These are phyloP conservation scores for Manis javanica DNA, from an alignment of 2,797 vertebrate species.

Conservation along the genomic window DNA sequence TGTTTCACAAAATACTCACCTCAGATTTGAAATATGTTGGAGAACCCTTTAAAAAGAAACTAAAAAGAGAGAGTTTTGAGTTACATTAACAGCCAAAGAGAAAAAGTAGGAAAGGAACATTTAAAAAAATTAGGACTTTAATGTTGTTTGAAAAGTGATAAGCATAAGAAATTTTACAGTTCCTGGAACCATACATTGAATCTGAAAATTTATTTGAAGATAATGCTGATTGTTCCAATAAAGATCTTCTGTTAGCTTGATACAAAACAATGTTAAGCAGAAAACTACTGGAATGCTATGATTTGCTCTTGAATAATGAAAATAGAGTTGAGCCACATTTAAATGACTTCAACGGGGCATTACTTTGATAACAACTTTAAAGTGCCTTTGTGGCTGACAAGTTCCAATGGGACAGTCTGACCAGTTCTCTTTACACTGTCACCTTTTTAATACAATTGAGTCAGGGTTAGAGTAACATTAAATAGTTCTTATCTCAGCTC, in stretches of 20 bases:
- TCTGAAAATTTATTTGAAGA: slow-evolving; percentile 48
- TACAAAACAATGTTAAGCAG: slow-evolving; percentile 74
- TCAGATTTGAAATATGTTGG: background rate
- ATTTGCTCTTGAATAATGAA: slow-evolving; percentile 53
- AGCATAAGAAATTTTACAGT: slow-evolving; percentile 70
- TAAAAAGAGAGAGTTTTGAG: background rate
- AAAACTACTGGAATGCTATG: slow-evolving; percentile 52
- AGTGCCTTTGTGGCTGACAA: slow-evolving; percentile 55
- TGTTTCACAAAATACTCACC: background rate
- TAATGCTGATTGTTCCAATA: slow-evolving; percentile 74
- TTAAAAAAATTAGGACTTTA: slow-evolving; percentile 29
- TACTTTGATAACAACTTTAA: slow-evolving; percentile 50
- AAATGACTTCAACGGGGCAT: slow-evolving; percentile 51
- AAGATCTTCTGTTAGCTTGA: slow-evolving; percentile 75
- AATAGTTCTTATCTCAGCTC: slow-evolving; percentile 16
- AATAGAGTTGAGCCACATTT: slow-evolving; percentile 5
- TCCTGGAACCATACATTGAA: slow-evolving; percentile 58
- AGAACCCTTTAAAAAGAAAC: background rate
- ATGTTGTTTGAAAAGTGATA: slow-evolving; percentile 68
- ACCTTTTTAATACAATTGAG: slow-evolving; percentile 27
- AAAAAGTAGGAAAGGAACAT: background rate
- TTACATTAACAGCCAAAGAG: background rate
- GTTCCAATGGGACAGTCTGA: slow-evolving; percentile 35
- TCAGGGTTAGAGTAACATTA: slow-evolving; percentile 38
- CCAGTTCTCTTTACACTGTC: background rate